Evolutionary conservation across 2,797 vertebrate species (phyloP).

Genomic region (Odontamblyopus lacepedii): DNA sequence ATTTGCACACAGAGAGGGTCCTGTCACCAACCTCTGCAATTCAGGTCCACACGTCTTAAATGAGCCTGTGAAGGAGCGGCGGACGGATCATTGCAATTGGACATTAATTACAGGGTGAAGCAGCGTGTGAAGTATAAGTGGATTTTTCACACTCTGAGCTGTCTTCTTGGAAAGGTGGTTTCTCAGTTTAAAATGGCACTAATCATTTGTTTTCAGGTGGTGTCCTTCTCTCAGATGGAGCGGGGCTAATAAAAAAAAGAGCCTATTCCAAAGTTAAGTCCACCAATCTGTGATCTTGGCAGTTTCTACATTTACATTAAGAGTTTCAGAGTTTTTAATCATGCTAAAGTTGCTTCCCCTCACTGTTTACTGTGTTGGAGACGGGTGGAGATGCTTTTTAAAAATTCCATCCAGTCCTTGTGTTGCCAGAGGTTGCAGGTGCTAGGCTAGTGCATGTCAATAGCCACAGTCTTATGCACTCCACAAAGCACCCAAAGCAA

Average conservation of each 20-base stretch:
- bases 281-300: neutral
- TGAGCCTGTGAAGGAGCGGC: slow-evolving; percentile 8
- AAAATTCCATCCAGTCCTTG: too few species aligned
- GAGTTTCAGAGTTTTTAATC: too few species aligned
- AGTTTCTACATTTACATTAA: too few species aligned
- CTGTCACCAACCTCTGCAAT: neutral
- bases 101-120: neutral
- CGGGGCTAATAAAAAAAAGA: too few species aligned
- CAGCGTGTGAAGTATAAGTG: slow-evolving; percentile 3
- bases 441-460: too few species aligned
- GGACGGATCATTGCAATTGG: slow-evolving; percentile 6
- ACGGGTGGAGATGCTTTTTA: too few species aligned
- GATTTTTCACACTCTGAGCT: slow-evolving; percentile 1
- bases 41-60: slow-evolving; percentile 11
- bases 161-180: slow-evolving; percentile 9
- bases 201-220: neutral
- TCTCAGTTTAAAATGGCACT: neutral
- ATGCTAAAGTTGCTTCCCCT: too few species aligned
- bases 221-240: too few species aligned
- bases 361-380: too few species aligned
- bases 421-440: too few species aligned
- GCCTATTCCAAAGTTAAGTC: neutral
- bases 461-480: too few species aligned
- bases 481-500: too few species aligned
- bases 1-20: slow-evolving; percentile 32